These are phyloP conservation scores for Rhorus exstirpatorius DNA, from an alignment of 2,888 invertebrate genomes.

Conservation along the genomic window DNA sequence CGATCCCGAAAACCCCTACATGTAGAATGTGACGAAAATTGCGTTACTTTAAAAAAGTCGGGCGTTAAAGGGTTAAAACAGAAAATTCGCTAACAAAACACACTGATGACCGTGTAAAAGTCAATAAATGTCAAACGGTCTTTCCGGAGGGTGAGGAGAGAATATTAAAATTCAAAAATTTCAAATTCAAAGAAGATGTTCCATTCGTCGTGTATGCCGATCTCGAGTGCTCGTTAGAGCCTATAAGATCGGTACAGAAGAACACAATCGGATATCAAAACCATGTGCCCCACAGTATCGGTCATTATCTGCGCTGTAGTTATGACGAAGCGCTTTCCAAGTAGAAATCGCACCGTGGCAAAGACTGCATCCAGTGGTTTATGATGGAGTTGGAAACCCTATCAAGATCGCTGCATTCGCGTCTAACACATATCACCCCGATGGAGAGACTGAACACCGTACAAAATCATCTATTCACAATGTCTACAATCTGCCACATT, in stretches of 20 bases:
- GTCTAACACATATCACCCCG: neutral
- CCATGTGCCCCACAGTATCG: slow-evolving; percentile 24
- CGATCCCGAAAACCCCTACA: too few relatives aligned
- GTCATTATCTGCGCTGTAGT: slow-evolving; percentile 18
- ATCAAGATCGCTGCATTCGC: neutral
- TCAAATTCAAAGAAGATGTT: slow-evolving; percentile 6
- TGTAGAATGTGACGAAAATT: too few relatives aligned
- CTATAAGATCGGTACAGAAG: neutral
- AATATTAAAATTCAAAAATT: slow-evolving; percentile 31
- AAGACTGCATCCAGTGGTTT: slow-evolving; percentile 51
- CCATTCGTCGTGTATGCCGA: slow-evolving; percentile 33
- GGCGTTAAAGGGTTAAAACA: too few relatives aligned
- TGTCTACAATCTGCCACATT: neutral
- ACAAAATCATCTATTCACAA: neutral
- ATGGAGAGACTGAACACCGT: neutral
- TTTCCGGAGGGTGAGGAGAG: neutral
- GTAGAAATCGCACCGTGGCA: slow-evolving; percentile 33
- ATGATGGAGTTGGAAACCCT: slow-evolving; percentile 16
- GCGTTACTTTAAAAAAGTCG: too few relatives aligned
- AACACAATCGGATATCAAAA: slow-evolving; percentile 42
- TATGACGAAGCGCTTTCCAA: slow-evolving; percentile 30
- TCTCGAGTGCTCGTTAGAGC: slow-evolving; percentile 24
- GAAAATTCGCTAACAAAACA: slow-evolving; percentile 15
- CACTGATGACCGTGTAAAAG: slow-evolving; percentile 12
- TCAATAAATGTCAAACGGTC: slow-evolving; percentile 17